These are phyloP conservation scores for Lycaon pictus DNA, from an alignment of 2,113 vertebrate species.

Conservation along the genomic window DNA sequence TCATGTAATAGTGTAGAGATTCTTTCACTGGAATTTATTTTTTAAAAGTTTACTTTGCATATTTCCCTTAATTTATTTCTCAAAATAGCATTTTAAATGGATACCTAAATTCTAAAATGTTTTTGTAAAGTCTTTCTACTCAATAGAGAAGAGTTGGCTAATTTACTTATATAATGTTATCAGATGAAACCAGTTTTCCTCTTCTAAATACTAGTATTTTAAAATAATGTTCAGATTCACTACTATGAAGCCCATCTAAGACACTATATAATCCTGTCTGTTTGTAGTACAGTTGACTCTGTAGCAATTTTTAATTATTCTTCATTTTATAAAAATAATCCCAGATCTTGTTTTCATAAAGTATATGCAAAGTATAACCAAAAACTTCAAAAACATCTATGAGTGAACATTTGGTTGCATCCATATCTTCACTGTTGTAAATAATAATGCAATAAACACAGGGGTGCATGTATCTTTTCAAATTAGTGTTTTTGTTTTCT, in stretches of 20 bases:
- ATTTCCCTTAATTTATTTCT: conserved; percentile 33
- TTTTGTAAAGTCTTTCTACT: background rate
- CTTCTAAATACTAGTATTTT: background rate
- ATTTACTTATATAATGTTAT: background rate
- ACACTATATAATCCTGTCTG: background rate
- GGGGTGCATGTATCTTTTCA: background rate
- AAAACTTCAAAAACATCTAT: conserved; percentile 34
- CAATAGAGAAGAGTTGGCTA: background rate
- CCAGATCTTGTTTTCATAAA: conserved; percentile 16
- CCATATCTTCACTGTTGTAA: background rate
- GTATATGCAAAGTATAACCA: background rate
- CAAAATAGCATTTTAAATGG: conserved; percentile 24
- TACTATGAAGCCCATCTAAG: background rate
- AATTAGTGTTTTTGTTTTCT: background rate
- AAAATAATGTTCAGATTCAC: conserved; percentile 29
- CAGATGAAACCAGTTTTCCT: background rate
- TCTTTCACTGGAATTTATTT: conserved; percentile 50
- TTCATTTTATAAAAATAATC: conserved; percentile 14
- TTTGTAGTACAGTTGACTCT: conserved; percentile 5
- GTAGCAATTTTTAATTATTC: conserved; percentile 31
- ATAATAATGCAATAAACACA: background rate
- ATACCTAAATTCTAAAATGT: background rate
- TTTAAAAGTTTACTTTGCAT: conserved; percentile 27
- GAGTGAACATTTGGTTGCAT: background rate
- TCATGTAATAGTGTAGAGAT: background rate